Conservation (phyloP, 2,888 invertebrate genomes). For the Argyresthia albistria region DNA sequence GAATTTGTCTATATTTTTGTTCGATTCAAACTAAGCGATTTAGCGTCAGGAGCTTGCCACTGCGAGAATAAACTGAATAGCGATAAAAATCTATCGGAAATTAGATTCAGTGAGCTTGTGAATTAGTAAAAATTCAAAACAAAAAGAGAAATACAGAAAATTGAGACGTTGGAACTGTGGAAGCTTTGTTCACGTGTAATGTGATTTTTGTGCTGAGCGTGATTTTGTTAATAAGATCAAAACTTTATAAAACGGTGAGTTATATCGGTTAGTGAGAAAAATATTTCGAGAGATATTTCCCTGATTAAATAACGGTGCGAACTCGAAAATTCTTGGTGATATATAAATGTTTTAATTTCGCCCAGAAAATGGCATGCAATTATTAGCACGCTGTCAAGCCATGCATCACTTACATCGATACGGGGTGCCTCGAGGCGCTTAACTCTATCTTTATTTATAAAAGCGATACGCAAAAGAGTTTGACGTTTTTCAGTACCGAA, state of each 20-base stretch:
- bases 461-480: slow-evolving; percentile 34
- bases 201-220: slow-evolving; percentile 26
- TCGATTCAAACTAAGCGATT: background rate
- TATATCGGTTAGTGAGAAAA: slow-evolving; percentile 13
- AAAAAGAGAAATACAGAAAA: slow-evolving; percentile 22
- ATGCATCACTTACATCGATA: slow-evolving; percentile 62
- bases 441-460: slow-evolving; percentile 21
- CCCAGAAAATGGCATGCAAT: slow-evolving; percentile 38
- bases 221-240: slow-evolving; percentile 18
- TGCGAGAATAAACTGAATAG: background rate
- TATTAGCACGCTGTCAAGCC: slow-evolving; percentile 56
- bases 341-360: background rate
- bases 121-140: slow-evolving; percentile 27
- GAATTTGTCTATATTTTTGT: slow-evolving; percentile 39
- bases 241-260: slow-evolving; percentile 23
- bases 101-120: slow-evolving; percentile 8
- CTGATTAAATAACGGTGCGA: background rate
- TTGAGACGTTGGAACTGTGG: slow-evolving; percentile 10
- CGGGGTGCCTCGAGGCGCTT: slow-evolving; percentile 31
- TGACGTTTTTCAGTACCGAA: slow-evolving; percentile 37
- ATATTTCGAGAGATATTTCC: no score
- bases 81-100: slow-evolving; percentile 12
- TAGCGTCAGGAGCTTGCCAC: background rate
- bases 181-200: slow-evolving; percentile 17
- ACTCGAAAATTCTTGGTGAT: no score